Base-by-base conservation (phyloP, 2,797 vertebrate species). In the Chloroceryle inda region DNA sequence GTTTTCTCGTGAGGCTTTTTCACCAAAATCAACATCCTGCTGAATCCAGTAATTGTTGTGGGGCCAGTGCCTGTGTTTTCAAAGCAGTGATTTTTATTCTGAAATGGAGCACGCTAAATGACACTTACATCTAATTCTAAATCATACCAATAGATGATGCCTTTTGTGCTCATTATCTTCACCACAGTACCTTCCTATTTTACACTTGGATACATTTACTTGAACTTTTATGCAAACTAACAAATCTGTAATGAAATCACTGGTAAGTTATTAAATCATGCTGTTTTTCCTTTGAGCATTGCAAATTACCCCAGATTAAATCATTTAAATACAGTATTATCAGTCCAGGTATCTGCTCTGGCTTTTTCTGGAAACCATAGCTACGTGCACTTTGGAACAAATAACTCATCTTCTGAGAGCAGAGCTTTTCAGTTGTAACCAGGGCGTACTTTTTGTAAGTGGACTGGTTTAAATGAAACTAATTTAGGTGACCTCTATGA, bases 221-320 rank as follows among this genome's bases (percentile, higher is more conserved):
- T 91, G 71, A 58, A 13, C 84, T 79, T 91, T 88, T 76, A 58
- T 85, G 61, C 84, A 93, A 69, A 75, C 71, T 56, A 92, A 76
- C 77, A 72, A 47, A 79, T 81, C 80, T 75, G 86, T 74, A 62
- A n/a, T 87, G 71, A 93, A 82, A 93, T 79, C 78, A 52, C 58
- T 58, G 66, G 45, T 62, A 21, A 53, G 29, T 87, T 93, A 93
- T 82, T 94, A 79, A 87, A 74, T 76, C 52, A 17, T 89, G 74
- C 63, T 91, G 86, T 0, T 79, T 95, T 76, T 79, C 67, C 44
- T 63, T 89, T 84, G 75, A 76, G 55, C 31, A 1, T 64, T 81
- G 45, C 89, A 91, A 77, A 83, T 85, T 74, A 91, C 69, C 85
- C 44, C 18, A 71, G 68, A 58, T 89, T 37, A 83, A 88, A 90